A percentile compares a stretch with the other conserved stretches of the same genome.
Evolutionary conservation across 2,888 invertebrate species (phyloP).

Genomic region (Troglohyphantes excavatus): DNA sequence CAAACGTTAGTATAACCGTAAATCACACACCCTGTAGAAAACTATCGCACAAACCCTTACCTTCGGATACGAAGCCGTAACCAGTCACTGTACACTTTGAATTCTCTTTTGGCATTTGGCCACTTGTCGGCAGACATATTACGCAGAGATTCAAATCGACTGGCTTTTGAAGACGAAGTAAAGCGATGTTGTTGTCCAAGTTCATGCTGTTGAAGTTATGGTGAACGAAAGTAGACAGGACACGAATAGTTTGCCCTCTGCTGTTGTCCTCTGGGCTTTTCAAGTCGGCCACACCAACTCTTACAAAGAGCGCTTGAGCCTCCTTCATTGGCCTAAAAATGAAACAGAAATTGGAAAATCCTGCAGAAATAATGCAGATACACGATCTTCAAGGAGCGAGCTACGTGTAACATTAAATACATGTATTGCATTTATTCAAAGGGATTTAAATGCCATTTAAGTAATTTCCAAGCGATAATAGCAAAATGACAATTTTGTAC

Average conservation of each 20-base stretch:
- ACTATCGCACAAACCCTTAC: neutral
- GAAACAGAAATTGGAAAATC: neutral
- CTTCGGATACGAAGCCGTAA: slow-evolving; percentile 87
- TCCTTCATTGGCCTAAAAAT: slow-evolving; percentile 31
- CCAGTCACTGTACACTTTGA: slow-evolving; percentile 95
- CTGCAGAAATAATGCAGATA: too few relatives aligned
- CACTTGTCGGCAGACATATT: slow-evolving; percentile 93
- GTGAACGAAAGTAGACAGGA: slow-evolving; percentile 96
- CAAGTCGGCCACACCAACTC: slow-evolving; percentile 95
- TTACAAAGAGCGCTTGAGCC: slow-evolving; percentile 89
- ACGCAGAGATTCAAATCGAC: slow-evolving; percentile 79
- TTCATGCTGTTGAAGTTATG: slow-evolving; percentile 98
- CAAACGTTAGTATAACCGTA: neutral
- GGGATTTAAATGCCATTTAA: too few relatives aligned
- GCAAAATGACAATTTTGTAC: too few relatives aligned
- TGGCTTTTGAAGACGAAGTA: slow-evolving; percentile 86
- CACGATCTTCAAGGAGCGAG: too few relatives aligned
- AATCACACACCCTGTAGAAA: neutral
- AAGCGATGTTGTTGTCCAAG: slow-evolving; percentile 95
- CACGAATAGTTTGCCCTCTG: slow-evolving; percentile 86
- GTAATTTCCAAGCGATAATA: too few relatives aligned
- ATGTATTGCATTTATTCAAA: too few relatives aligned
- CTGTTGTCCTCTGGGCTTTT: slow-evolving; percentile 95
- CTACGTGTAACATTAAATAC: too few relatives aligned
- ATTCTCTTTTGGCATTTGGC: slow-evolving; percentile 91